Conservation (phyloP, 1,140 invertebrate genomes). For the Hyphantria cunea region DNA sequence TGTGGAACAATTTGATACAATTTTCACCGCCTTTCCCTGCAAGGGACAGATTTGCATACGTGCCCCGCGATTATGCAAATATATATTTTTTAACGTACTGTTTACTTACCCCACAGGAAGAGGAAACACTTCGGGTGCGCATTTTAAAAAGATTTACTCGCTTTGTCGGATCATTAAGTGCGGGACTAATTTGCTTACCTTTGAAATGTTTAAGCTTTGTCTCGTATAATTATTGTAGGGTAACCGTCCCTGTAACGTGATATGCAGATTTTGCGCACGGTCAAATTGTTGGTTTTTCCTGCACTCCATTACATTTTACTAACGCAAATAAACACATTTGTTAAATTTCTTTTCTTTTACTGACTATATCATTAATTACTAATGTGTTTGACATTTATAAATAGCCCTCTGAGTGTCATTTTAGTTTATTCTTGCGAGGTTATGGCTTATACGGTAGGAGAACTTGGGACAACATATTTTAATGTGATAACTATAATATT, state of each 20-base stretch:
- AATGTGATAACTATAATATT: too few relatives aligned
- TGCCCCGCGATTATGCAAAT: slow-evolving; percentile 75
- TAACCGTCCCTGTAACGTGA: slow-evolving; percentile 69
- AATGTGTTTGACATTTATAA: too few relatives aligned
- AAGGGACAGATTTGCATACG: slow-evolving; percentile 75
- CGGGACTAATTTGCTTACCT: slow-evolving; percentile 81
- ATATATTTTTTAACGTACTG: slow-evolving; percentile 78
- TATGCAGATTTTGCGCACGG: slow-evolving; percentile 61
- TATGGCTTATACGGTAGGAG: too few relatives aligned
- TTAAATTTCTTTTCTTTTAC: not conserved
- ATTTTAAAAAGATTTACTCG: slow-evolving; percentile 80
- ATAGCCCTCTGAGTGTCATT: too few relatives aligned
- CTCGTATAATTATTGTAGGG: slow-evolving; percentile 69
- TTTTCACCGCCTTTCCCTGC: slow-evolving; percentile 71
- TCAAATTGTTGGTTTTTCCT: slow-evolving; percentile 42
- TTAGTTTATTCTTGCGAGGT: too few relatives aligned
- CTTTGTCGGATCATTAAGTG: slow-evolving; percentile 80
- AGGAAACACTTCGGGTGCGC: slow-evolving; percentile 71
- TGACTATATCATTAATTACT: too few relatives aligned
- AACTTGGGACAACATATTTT: too few relatives aligned
- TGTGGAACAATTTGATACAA: slow-evolving; percentile 78
- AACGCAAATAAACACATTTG: not conserved
- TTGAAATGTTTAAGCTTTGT: slow-evolving; percentile 78
- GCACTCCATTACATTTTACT: not conserved
- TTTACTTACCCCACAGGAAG: slow-evolving; percentile 66